phyloP scores from a whole-genome alignment of 2,888 invertebrate genomes.

The Apamea epomidion region DNA sequence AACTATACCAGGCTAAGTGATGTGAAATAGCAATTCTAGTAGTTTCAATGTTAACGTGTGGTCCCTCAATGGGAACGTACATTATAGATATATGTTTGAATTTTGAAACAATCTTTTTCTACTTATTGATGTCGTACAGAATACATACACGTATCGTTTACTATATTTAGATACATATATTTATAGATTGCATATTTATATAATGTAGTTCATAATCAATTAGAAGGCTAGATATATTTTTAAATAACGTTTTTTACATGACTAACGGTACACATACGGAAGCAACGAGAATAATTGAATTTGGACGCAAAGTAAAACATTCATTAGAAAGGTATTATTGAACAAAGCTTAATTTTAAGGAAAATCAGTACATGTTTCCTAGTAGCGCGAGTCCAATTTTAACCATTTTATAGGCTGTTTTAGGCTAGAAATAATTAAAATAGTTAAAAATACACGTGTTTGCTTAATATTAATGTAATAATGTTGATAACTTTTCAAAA shows the following conservation, averaged over 20 bases:
- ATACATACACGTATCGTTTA: slow-evolving; percentile 22
- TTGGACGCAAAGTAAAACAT: neutral
- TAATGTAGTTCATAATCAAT: slow-evolving; percentile 12
- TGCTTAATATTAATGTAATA: neutral
- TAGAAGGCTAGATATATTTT: slow-evolving; percentile 1
- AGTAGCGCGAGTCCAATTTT: neutral
- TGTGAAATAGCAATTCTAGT: slow-evolving; percentile 17
- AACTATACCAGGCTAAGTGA: slow-evolving; percentile 15
- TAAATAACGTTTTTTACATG: neutral
- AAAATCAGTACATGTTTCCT: slow-evolving; percentile 10
- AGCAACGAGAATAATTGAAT: neutral
- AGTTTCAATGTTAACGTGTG: neutral
- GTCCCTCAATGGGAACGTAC: too few species aligned
- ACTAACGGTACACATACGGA: neutral
- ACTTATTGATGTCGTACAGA: slow-evolving; percentile 11
- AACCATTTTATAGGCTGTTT: slow-evolving; percentile 7
- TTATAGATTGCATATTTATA: slow-evolving; percentile 20
- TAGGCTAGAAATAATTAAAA: slow-evolving; percentile 3
- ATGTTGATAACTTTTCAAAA: neutral
- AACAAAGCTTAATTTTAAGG: neutral
- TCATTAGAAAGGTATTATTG: neutral
- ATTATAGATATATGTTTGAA: slow-evolving; percentile 6
- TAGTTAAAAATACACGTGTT: neutral
- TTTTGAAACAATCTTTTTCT: neutral
- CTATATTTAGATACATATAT: slow-evolving; percentile 18